Conservation (phyloP, 2,113 vertebrate genomes). For the Kryptolebias marmoratus region DNA sequence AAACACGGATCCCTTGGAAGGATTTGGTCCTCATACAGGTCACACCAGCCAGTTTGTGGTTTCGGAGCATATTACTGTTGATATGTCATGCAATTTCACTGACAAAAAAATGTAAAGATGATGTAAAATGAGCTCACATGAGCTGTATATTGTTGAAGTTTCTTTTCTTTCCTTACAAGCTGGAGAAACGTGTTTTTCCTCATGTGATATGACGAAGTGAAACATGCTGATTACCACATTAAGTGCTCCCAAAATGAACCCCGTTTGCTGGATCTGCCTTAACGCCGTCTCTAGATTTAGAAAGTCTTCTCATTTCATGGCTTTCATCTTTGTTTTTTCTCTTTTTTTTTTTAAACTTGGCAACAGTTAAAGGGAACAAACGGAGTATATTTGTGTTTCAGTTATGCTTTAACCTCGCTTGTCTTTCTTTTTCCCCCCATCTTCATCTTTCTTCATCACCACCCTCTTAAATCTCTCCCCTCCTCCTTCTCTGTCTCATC, state of each 20-base stretch:
- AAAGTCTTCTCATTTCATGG: conserved; percentile 10
- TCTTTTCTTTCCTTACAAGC: too few relatives aligned
- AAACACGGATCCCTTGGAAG: conserved; percentile 13
- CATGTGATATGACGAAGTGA: not conserved
- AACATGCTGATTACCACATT: conserved; percentile 19
- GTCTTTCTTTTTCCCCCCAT: conserved; percentile 23
- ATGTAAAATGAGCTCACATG: not conserved
- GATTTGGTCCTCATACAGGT: conserved; percentile 20
- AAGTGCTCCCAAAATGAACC: conserved; percentile 33
- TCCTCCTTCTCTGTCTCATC: conserved; percentile 22
- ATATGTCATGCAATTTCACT: not conserved
- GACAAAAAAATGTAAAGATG: not conserved
- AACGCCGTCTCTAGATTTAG: conserved; percentile 3
- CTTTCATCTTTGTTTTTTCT: conserved; percentile 12
- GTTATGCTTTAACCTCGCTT: conserved; percentile 55
- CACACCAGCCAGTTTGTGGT: conserved; percentile 10
- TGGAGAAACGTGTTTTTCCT: not conserved
- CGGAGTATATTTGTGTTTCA: conserved; percentile 46
- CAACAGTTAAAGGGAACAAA: conserved; percentile 41
- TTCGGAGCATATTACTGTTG: conserved; percentile 29
- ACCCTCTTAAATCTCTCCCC: conserved; percentile 15
- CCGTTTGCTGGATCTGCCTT: conserved; percentile 22
- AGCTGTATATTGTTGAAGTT: not conserved
- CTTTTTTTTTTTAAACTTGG: conserved; percentile 17
- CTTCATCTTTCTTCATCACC: conserved; percentile 4